Evolutionary conservation across 2,113 vertebrate species (phyloP), one percentile per base, ranked within the genome.

Genomic region (Entomyzon cyanotis): DNA sequence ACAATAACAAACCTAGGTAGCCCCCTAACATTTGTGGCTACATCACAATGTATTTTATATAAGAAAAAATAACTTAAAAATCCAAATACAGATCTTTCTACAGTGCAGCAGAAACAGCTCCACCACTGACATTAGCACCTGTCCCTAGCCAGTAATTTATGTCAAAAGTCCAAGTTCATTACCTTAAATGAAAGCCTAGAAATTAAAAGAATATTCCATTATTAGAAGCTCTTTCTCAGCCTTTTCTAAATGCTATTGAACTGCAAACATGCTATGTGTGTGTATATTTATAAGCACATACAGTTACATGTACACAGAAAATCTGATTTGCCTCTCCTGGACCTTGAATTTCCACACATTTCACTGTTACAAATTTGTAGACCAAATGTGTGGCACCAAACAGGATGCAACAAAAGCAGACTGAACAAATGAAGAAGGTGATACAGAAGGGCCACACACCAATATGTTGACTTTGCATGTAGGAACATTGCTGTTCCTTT

Each of bases 401-500:
- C 9, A 85, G 30, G 35, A 39, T 39, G 39, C 52, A 55, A 41
- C 35, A 82, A 81, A 53, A 81, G 3, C 56, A 78, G 69, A 63
- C 23, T 46, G 42, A 93, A 47, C 9, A 64, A 74, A 41, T n/a
- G 6, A 74, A 25, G 42, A 35, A n/a, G 52, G 20, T 35, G 39
- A 58, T 31, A 33, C 0, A 68, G 53, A 64, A 0, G 4, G 25
- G 63, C 25, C 46, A 64, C 0, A 0, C 0, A 2, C 41, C 46
- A 53, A 14, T 19, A 49, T 5, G 80, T 9, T 65, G 63, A 49
- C 30, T 87, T 77, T 41, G 24, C 37, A 50, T 35, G 30, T 5
- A 50, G 41, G 63, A 85, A 69, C 67, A 49, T 19, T 86, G 11
- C n/a, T 37, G 14, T 25, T 84, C 39, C 56, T 59, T 74, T 16